These are phyloP conservation scores for Odocoileus virginianus DNA, from an alignment of 2,113 vertebrate species.

Conservation along the genomic window DNA sequence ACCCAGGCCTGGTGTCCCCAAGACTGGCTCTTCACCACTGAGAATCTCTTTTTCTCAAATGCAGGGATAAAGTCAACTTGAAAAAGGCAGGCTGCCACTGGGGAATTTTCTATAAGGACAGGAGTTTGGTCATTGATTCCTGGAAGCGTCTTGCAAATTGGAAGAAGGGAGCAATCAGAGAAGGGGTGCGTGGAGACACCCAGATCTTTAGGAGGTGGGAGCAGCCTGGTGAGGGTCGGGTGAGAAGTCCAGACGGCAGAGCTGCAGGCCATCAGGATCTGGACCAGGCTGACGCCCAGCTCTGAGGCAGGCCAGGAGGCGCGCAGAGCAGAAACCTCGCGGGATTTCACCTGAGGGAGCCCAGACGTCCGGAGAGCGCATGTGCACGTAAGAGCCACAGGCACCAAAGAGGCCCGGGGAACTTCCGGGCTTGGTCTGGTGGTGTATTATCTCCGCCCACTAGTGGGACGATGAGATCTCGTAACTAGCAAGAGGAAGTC, in stretches of 20 bases:
- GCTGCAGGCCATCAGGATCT: no score
- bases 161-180: neutral
- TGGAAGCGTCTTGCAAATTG: neutral
- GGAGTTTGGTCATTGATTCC: neutral
- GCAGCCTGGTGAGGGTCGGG: neutral
- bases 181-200: neutral
- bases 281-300: neutral
- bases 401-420: neutral
- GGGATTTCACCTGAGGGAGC: no score
- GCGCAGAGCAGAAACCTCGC: neutral
- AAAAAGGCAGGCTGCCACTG: neutral
- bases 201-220: neutral
- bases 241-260: neutral
- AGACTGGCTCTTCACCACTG: neutral
- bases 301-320: neutral
- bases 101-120: neutral
- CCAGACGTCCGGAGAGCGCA: rapidly evolving
- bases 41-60: neutral
- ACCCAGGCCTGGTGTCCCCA: neutral
- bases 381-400: neutral
- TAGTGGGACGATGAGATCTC: neutral
- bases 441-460: neutral
- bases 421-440: neutral
- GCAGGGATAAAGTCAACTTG: neutral
- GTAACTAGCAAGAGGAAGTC: neutral